Conservation (phyloP, 1,140 invertebrate species). For the Zaprionus africanus region DNA sequence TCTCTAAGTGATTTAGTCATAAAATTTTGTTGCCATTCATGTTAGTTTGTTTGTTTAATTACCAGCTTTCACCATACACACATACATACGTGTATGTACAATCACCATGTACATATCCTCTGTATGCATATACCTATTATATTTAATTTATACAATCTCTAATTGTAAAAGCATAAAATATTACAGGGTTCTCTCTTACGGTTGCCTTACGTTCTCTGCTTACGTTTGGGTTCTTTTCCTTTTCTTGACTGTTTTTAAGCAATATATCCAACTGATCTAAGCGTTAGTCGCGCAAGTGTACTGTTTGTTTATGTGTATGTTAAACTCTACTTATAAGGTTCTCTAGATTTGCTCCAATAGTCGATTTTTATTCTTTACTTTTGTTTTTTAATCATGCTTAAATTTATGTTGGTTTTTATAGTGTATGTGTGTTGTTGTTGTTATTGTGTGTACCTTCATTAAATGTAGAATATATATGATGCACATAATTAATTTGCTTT, state of each 20-base stretch:
- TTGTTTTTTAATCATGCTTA: constrained; percentile 48
- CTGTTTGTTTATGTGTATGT: constrained; percentile 25
- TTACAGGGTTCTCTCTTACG: constrained; percentile 55
- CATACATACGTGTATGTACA: constrained; percentile 17
- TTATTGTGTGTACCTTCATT: constrained; percentile 38
- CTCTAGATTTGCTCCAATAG: constrained; percentile 69
- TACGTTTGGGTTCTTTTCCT: constrained; percentile 30
- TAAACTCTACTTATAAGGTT: constrained; percentile 67
- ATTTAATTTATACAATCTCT: constrained; percentile 74
- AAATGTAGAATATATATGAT: constrained; percentile 56
- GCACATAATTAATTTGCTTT: constrained; percentile 51
- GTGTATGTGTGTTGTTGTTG: constrained; percentile 15
- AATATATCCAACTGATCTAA: constrained; percentile 53
- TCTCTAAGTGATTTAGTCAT: constrained; percentile 55
- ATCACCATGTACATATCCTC: constrained; percentile 12
- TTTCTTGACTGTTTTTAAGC: constrained; percentile 25
- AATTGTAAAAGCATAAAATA: constrained; percentile 74
- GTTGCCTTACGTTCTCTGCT: constrained; percentile 21
- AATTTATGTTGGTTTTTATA: constrained; percentile 27
- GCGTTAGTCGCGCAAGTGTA: constrained; percentile 26
- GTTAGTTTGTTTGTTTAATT: constrained; percentile 19
- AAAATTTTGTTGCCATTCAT: constrained; percentile 45
- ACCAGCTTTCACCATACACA: constrained; percentile 37
- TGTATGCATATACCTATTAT: constrained; percentile 37
- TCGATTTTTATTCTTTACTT: constrained; percentile 54